These are phyloP conservation scores for Alitta virens DNA, from an alignment of 2,888 invertebrate species.

Conservation along the genomic window DNA sequence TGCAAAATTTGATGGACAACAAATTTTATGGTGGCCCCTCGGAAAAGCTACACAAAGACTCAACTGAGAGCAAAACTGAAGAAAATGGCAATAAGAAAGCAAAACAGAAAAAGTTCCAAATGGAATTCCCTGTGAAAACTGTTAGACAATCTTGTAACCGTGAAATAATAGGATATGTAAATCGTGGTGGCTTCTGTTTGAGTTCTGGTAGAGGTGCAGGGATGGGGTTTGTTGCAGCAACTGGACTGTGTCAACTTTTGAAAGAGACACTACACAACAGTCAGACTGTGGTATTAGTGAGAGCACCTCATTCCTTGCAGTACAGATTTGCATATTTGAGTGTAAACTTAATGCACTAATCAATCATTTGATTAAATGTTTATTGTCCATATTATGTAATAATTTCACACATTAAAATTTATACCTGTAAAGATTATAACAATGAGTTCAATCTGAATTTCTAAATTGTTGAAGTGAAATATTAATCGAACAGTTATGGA, in stretches of 20 bases:
- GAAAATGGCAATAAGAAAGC: not conserved
- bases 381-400: no score
- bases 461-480: no score
- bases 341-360: slow-evolving; percentile 1
- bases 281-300: slow-evolving; percentile 4
- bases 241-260: slow-evolving; percentile 15
- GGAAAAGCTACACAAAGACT: slow-evolving; percentile 6
- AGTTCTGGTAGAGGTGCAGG: slow-evolving; percentile 17
- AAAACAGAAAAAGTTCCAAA: not conserved
- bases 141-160: slow-evolving; percentile 2
- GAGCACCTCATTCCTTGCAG: slow-evolving; percentile 4
- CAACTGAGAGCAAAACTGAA: not conserved
- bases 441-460: no score
- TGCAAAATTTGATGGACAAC: slow-evolving; percentile 18
- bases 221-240: slow-evolving; percentile 20
- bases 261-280: not conserved
- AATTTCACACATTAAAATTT: no score
- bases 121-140: no score
- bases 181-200: slow-evolving; percentile 19
- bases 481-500: no score
- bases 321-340: slow-evolving; percentile 8
- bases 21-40: slow-evolving; percentile 2
- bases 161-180: slow-evolving; percentile 20
- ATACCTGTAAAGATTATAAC: no score
- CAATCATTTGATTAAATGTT: not conserved